A percentile compares a stretch with the other conserved stretches of the same genome.
These are phyloP conservation scores for Harpegnathos saltator DNA, from an alignment of 1,140 invertebrate genomes.

Conservation along the genomic window DNA sequence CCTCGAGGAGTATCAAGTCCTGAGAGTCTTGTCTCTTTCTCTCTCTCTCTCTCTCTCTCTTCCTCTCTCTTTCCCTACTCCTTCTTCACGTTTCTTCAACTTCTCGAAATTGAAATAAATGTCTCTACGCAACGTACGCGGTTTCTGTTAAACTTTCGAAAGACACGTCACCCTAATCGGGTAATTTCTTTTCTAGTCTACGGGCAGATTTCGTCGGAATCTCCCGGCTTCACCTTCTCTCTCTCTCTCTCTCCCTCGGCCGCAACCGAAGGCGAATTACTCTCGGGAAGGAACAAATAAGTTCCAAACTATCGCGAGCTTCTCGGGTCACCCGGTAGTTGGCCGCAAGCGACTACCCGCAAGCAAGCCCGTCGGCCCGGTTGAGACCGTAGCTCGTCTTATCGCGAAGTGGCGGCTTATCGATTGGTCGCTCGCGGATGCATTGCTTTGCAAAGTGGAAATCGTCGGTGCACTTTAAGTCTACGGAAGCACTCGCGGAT, in stretches of 20 bases:
- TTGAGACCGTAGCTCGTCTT: slow-evolving; percentile 54
- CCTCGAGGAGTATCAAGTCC: neutral
- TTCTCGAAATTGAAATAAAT: too few relatives aligned
- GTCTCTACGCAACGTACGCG: too few relatives aligned
- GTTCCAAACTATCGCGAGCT: neutral
- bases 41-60: too few relatives aligned
- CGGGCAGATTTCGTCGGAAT: too few relatives aligned
- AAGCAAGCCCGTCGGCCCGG: slow-evolving; percentile 35
- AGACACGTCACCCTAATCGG: too few relatives aligned
- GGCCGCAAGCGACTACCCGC: slow-evolving; percentile 21
- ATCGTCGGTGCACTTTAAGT: slow-evolving; percentile 60
- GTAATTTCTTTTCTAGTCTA: too few relatives aligned
- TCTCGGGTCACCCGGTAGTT: slow-evolving; percentile 30
- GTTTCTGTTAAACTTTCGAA: too few relatives aligned
- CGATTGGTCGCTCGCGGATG: slow-evolving; percentile 63
- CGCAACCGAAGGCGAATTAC: neutral
- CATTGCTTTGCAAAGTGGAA: slow-evolving; percentile 67
- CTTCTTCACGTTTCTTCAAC: too few relatives aligned
- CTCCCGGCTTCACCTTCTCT: too few relatives aligned
- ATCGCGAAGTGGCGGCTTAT: slow-evolving; percentile 62
- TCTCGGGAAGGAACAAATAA: neutral
- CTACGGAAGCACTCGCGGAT: slow-evolving; percentile 56
- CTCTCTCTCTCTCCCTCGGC: too few relatives aligned
- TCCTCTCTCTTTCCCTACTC: too few relatives aligned
- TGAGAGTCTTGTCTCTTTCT: neutral